phyloP scores from a whole-genome alignment of 1,140 invertebrate species.

The Tribolium castaneum region DNA sequence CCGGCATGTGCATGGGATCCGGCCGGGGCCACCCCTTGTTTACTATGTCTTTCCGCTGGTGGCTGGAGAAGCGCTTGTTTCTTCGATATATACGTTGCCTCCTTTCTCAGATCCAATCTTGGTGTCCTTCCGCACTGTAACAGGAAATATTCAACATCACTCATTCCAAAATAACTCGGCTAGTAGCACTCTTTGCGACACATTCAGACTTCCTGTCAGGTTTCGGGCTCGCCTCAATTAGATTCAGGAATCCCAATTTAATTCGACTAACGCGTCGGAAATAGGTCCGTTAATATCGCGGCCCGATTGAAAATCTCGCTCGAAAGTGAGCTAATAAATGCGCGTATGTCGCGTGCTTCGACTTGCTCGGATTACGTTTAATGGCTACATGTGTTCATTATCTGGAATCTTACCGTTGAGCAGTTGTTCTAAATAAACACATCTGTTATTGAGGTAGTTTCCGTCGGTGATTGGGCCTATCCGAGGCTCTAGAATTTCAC shows the following conservation, averaged over 20 bases:
- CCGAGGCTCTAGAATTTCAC: constrained; percentile 52
- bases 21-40: background rate
- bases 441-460: constrained; percentile 57
- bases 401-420: constrained; percentile 52
- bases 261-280: constrained; percentile 12
- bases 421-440: constrained; percentile 60
- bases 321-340: background rate
- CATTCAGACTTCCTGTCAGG: constrained; percentile 34
- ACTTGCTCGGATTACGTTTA: constrained; percentile 34
- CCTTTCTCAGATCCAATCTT: constrained; percentile 63
- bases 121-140: constrained; percentile 59
- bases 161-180: constrained; percentile 29
- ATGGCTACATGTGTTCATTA: constrained; percentile 41
- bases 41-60: constrained; percentile 24
- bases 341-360: constrained; percentile 21
- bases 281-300: background rate
- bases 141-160: constrained; percentile 40
- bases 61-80: constrained; percentile 13
- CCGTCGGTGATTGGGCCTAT: constrained; percentile 50
- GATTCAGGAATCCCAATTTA: constrained; percentile 25
- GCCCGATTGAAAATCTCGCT: background rate
- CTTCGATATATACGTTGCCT: constrained; percentile 67
- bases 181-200: constrained; percentile 26
- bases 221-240: constrained; percentile 15
- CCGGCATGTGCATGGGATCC: constrained; percentile 24